Evolutionary conservation across 2,797 vertebrate species (phyloP).

Genomic region (Macroramphosus scolopax): DNA sequence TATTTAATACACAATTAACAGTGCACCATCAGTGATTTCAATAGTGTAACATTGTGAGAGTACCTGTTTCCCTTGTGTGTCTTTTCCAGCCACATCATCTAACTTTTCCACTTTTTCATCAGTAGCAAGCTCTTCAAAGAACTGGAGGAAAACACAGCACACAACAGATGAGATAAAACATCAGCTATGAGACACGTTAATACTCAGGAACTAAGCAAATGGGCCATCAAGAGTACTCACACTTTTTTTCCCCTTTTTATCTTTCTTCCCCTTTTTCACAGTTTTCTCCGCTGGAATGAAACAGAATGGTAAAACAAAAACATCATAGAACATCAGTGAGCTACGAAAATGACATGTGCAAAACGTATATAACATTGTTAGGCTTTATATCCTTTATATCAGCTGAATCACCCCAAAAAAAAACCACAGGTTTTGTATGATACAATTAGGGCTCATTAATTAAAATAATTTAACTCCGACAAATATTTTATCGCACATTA

Average conservation of each 20-base stretch:
- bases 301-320: background rate
- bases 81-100: slow-evolving; percentile 75
- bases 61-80: slow-evolving; percentile 76
- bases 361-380: too few relatives aligned
- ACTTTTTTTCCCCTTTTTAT: slow-evolving; percentile 87
- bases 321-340: background rate
- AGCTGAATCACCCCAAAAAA: too few relatives aligned
- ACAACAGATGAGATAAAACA: slow-evolving; percentile 2
- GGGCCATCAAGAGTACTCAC: slow-evolving; percentile 68
- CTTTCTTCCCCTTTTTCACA: slow-evolving; percentile 81
- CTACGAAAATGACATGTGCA: too few relatives aligned
- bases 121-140: slow-evolving; percentile 87
- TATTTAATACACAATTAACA: too few relatives aligned
- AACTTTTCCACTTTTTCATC: slow-evolving; percentile 78
- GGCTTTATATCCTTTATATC: too few relatives aligned
- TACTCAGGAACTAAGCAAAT: background rate
- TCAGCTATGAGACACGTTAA: background rate
- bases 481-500: too few relatives aligned
- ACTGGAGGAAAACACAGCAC: slow-evolving; percentile 65
- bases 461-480: too few relatives aligned
- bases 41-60: too few relatives aligned
- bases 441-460: too few relatives aligned
- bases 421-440: too few relatives aligned
- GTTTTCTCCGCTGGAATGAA: slow-evolving; percentile 65
- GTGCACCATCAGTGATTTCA: too few relatives aligned